phyloP scores from a whole-genome alignment of 2,797 vertebrate species.

The Thunnus albacares region DNA sequence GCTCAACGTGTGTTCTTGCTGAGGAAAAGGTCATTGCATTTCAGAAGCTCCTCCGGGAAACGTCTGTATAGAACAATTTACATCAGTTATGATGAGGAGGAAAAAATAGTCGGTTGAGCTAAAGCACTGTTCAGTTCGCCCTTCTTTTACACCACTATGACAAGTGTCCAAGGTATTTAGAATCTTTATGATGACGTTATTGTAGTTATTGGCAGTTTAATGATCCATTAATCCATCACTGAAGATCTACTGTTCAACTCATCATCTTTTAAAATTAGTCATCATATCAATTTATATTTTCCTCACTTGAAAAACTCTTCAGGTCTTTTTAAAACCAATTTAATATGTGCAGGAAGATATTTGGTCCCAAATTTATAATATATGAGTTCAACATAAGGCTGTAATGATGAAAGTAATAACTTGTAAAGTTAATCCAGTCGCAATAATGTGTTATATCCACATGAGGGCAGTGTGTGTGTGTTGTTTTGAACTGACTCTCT shows the following conservation, averaged over 20 bases:
- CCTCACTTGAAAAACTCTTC: background rate
- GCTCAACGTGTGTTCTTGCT: background rate
- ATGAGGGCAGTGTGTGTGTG: slow-evolving; percentile 65
- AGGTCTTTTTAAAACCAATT: background rate
- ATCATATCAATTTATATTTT: background rate
- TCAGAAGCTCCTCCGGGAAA: background rate
- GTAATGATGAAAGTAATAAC: background rate
- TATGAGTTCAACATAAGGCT: background rate
- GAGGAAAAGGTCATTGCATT: background rate
- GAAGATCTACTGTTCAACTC: background rate
- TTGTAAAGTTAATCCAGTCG: background rate
- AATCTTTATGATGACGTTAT: background rate
- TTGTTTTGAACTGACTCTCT: slow-evolving; percentile 44
- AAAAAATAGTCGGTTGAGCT: background rate
- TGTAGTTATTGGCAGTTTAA: background rate
- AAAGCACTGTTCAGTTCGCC: background rate
- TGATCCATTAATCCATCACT: background rate
- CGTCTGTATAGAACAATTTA: background rate
- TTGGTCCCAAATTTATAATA: background rate
- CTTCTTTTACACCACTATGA: background rate
- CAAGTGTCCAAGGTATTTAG: background rate
- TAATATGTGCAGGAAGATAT: background rate
- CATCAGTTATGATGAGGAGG: background rate
- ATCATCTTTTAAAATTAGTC: no score
- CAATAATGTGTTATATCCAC: slow-evolving; percentile 59